phyloP scores from a whole-genome alignment of 2,113 vertebrate genomes.

The Saguinus imperator region DNA sequence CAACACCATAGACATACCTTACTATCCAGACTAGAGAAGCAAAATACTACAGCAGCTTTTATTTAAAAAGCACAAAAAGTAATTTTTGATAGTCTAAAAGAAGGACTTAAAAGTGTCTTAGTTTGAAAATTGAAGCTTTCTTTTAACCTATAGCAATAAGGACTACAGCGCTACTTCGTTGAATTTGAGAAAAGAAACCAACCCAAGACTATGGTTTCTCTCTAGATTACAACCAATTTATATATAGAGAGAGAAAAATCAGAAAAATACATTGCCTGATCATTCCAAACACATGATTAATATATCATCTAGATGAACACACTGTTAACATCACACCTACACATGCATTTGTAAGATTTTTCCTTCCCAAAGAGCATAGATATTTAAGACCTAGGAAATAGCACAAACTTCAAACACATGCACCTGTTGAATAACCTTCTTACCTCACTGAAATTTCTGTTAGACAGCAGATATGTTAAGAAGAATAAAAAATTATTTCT shows the following conservation, averaged over 20 bases:
- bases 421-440: slow-evolving; percentile 82
- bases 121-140: slow-evolving; percentile 74
- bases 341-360: slow-evolving; percentile 82
- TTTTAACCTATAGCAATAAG: slow-evolving; percentile 64
- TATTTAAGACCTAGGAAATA: slow-evolving; percentile 76
- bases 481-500: slow-evolving; percentile 85
- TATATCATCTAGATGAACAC: slow-evolving; percentile 71
- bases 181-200: slow-evolving; percentile 70
- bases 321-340: slow-evolving; percentile 82
- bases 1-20: slow-evolving; percentile 71
- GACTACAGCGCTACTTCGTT: slow-evolving; percentile 66
- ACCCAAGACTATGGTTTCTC: slow-evolving; percentile 54
- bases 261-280: slow-evolving; percentile 56
- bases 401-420: slow-evolving; percentile 84
- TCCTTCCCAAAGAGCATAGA: slow-evolving; percentile 70
- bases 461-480: slow-evolving; percentile 88
- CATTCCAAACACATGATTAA: slow-evolving; percentile 70
- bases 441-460: slow-evolving; percentile 90
- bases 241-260: slow-evolving; percentile 46
- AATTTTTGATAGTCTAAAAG: slow-evolving; percentile 71
- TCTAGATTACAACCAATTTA: slow-evolving; percentile 70
- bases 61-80: slow-evolving; percentile 68
- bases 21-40: slow-evolving; percentile 71
- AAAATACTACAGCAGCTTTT: slow-evolving; percentile 54
- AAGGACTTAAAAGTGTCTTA: slow-evolving; percentile 50